These are phyloP conservation scores for Desmodus rotundus DNA, from an alignment of 2,113 vertebrate species.

Conservation along the genomic window DNA sequence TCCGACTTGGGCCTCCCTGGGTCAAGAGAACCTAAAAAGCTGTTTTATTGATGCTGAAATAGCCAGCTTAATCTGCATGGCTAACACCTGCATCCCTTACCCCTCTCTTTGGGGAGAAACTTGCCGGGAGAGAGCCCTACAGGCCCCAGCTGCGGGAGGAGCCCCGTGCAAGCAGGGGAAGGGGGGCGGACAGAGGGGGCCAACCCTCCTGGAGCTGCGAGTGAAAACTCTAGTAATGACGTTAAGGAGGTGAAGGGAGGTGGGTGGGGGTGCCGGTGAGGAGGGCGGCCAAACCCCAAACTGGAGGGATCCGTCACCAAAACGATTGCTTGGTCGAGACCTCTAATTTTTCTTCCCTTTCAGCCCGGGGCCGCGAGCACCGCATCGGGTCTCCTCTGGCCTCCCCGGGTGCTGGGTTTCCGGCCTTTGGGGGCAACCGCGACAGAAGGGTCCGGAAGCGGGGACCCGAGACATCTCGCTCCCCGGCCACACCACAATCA, in stretches of 20 bases:
- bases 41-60: not conserved
- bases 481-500: not conserved
- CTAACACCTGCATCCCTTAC: accelerated
- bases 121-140: accelerated
- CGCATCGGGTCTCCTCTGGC: not conserved
- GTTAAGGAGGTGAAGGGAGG: constrained; percentile 48
- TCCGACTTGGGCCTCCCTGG: not conserved
- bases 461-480: not conserved
- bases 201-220: not conserved
- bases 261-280: not conserved
- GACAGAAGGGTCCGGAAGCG: not conserved
- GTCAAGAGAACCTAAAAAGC: not conserved
- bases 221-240: constrained; percentile 68
- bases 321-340: constrained; percentile 44
- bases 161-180: not conserved
- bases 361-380: not conserved
- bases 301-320: not conserved
- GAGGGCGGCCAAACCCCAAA: not conserved
- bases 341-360: constrained; percentile 61
- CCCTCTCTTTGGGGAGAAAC: not conserved
- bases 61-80: accelerated
- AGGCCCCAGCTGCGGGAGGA: not conserved
- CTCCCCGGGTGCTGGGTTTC: not conserved
- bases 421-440: not conserved
- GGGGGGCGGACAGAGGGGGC: not conserved